Percentiles rank a stretch among this genome's conserved stretches.
These are phyloP conservation scores for Perccottus glenii DNA, from an alignment of 2,113 vertebrate genomes.

Conservation along the genomic window DNA sequence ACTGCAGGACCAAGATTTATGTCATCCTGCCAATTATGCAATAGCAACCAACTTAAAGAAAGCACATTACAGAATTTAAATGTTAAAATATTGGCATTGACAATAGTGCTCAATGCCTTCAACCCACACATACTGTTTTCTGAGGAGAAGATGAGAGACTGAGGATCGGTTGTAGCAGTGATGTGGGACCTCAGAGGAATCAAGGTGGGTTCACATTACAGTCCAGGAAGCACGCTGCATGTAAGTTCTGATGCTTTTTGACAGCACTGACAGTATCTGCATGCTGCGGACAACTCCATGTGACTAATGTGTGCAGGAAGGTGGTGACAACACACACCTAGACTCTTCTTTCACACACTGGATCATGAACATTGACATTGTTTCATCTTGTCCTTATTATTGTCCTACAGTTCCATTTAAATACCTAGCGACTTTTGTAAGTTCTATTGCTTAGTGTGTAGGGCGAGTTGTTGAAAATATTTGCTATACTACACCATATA, in stretches of 20 bases:
- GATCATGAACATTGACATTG: too few species aligned
- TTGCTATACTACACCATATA: too few species aligned
- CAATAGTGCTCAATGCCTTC: too few species aligned
- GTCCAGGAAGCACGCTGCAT: background rate
- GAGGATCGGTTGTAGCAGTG: background rate
- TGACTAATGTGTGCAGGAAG: background rate
- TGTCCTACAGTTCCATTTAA: too few species aligned
- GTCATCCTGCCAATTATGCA: constrained; percentile 38
- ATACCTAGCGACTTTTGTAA: too few species aligned
- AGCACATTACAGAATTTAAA: background rate
- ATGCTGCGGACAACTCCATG: background rate
- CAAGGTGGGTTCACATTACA: constrained; percentile 4
- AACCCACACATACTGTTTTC: too few species aligned
- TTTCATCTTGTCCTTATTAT: too few species aligned
- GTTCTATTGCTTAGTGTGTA: too few species aligned
- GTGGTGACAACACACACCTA: too few species aligned
- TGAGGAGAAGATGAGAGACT: background rate
- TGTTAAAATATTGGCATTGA: background rate
- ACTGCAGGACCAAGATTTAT: constrained; percentile 31
- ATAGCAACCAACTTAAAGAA: constrained; percentile 4
- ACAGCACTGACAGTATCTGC: background rate
- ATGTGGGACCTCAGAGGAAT: background rate
- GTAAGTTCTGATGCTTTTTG: background rate
- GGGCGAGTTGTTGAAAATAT: too few species aligned
- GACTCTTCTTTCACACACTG: too few species aligned